Base-by-base conservation (phyloP, 1,140 invertebrate genomes). In the Philaenus spumarius region DNA sequence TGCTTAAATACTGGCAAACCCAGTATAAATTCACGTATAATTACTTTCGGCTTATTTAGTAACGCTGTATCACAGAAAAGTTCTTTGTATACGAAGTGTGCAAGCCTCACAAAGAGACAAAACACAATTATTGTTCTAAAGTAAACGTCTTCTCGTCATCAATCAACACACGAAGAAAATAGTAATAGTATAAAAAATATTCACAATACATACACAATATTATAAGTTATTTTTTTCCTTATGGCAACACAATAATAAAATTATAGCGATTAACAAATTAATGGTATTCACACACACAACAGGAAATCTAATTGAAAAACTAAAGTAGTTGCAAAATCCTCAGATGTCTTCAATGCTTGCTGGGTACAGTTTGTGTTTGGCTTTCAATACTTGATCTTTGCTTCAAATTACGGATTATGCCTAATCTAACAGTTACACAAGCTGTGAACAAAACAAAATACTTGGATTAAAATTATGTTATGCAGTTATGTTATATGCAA, bases 311-410 rank as follows among this genome's bases (percentile, higher is more conserved):
- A 30, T 30, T 30, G 26, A 30, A 30, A 61, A 67, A 66, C 58
- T 61, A 63, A 61, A 61, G 26, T 56, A 54, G 56, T 52, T 50
- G 34, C 35, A 83, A 81, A 80, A 85, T 87, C 85, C 85, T 87
- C 86, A 88, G 86, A 89, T 89, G 86, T 88, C 85, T 86, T 88
- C 86, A 88, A 88, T 88, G 85, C 85, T 84, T 85, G 86, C 86
- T 87, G 84, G 81, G 81, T 86, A 78, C 80, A 81, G 77, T 78
- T 83, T 85, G 81, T 84, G 76, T 80, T 74, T 72, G 75, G 76
- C 71, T 73, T 71, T 73, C 75, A 75, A 74, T 62, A 54, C 60
- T 68, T 59, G 64, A 64, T 66, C 64, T 63, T 67, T 68, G 67
- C 64, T 69, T 68, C 63, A 69, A 61, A 58, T 66, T 64, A 34